Base-by-base conservation (phyloP, 2,113 vertebrate species). In the Urocolius indicus region DNA sequence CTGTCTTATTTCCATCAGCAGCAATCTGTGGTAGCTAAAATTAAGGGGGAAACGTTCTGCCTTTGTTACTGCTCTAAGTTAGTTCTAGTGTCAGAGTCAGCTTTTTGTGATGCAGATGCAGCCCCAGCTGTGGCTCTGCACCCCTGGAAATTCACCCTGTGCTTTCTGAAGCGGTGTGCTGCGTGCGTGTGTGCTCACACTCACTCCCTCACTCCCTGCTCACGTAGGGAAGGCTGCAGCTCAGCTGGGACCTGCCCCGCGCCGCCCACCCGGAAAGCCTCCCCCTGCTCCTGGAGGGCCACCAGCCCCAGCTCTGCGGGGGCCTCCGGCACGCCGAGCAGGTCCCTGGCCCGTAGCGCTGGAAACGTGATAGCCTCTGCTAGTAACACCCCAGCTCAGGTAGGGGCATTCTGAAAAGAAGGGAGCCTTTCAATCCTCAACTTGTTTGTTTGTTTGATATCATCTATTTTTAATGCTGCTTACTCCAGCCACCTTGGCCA, bases 271-370 rank as follows among this genome's bases (percentile, higher is more conserved):
- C 23, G 32, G 95, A 93, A 92, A 76, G 59, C 67, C 71, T 88
- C 83, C 82, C 88, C 93, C 77, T 7, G 9, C 21, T 17, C 27
- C n/a, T 86, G 93, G 94, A 79, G 16, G 2, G 81, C 81, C 2
- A 84, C 94, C 95, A 95, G 77, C 38, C 59, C 54, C 49, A 2
- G 72, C 87, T 52, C 81, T 18, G 77, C 18, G 9, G 84, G 94
- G 84, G 84, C 90, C 92, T 89, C 84, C 92, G 32, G 83, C 65
- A 21, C 67, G 20, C 38, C 14, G 6, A 90, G 71, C 38, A 3
- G 54, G 21, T 76, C 79, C 17, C n/a, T 1, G 1, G 86, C 87
- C 67, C 10, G 45, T 3, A 36, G n/a, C 22, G 2, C 45, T 46
- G 63, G 4, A 46, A 78, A 71, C 10, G 3, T n/a, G 38, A 29